Percentiles rank a stretch among this genome's conserved stretches.
Conservation (phyloP, 1,140 invertebrate genomes). For the Zaprionus africanus region DNA sequence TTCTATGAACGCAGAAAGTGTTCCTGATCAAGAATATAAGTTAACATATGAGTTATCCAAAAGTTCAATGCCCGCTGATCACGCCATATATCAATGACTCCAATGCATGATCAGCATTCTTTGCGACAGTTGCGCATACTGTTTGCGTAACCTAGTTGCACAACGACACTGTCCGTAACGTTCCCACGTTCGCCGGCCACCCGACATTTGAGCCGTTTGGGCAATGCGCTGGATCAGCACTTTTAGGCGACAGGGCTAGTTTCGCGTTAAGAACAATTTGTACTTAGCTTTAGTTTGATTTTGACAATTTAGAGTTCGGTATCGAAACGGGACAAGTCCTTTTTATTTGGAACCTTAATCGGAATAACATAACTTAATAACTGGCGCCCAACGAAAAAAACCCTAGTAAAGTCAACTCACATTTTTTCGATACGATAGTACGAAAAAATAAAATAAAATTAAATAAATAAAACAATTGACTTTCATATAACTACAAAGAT, state of each 20-base stretch:
- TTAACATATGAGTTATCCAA: not conserved
- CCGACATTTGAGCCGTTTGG: not conserved
- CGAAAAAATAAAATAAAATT: too few relatives aligned
- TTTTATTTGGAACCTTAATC: too few relatives aligned
- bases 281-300: not conserved
- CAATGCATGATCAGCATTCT: not conserved
- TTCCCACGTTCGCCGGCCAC: not conserved
- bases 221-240: not conserved
- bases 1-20: too few relatives aligned
- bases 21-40: not conserved
- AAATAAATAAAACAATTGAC: too few relatives aligned
- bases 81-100: not conserved
- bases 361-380: not conserved
- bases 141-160: not conserved
- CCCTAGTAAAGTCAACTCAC: too few relatives aligned
- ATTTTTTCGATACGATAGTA: too few relatives aligned
- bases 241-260: not conserved
- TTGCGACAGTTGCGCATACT: not conserved
- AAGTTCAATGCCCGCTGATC: not conserved
- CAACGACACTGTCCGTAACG: not conserved
- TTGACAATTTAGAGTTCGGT: not conserved
- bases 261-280: slow-evolving; percentile 1
- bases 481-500: too few relatives aligned
- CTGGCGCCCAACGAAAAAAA: too few relatives aligned
- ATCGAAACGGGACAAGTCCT: not conserved